Percentiles rank a stretch among this genome's conserved stretches.
Conservation (phyloP, 2,797 vertebrate genomes). For the Manis javanica region DNA sequence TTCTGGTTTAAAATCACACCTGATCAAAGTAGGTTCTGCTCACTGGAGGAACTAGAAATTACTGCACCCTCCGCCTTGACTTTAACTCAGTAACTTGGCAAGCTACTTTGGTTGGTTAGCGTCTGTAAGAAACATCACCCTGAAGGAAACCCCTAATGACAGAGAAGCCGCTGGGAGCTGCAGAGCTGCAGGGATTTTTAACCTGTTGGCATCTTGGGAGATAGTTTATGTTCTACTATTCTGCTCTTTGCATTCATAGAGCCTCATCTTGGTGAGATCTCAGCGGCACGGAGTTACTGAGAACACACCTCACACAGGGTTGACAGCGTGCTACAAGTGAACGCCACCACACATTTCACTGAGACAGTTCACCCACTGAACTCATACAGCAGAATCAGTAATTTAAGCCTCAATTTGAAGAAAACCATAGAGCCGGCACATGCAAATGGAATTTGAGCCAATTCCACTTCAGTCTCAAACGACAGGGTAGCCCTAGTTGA, state of each 20-base stretch:
- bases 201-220: background rate
- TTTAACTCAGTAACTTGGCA: background rate
- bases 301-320: background rate
- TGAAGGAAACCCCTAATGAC: background rate
- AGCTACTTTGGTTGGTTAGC: background rate
- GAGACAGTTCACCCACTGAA: background rate
- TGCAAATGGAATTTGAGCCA: background rate
- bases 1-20: background rate
- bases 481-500: background rate
- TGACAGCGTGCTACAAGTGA: background rate
- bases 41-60: background rate
- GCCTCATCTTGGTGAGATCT: background rate
- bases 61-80: background rate
- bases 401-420: background rate
- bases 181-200: background rate
- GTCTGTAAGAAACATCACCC: slow-evolving; percentile 11
- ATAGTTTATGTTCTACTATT: background rate
- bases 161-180: background rate
- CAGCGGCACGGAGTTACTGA: background rate
- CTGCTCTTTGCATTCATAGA: background rate
- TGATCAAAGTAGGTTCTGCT: background rate
- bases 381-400: background rate
- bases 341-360: background rate
- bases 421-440: background rate
- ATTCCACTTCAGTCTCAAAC: background rate